Evolutionary conservation across 2,888 invertebrate genomes (phyloP).

Genomic region (Polyommatus iphigenia): DNA sequence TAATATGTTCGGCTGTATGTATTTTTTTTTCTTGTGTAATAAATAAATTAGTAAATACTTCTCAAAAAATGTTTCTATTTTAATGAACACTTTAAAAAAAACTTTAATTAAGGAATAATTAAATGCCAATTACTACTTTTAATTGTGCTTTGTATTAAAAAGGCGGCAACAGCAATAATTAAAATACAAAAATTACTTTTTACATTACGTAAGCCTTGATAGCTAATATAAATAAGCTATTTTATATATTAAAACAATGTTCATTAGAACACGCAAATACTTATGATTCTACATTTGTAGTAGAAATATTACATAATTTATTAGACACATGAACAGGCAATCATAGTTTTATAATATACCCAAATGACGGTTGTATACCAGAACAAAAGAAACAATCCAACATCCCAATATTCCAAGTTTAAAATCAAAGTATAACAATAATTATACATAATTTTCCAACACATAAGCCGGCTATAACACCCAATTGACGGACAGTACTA

Average conservation of each 20-base stretch:
- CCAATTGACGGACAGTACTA: neutral
- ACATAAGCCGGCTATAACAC: neutral
- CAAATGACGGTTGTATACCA: neutral
- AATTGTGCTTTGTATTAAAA: neutral
- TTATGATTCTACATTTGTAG: neutral
- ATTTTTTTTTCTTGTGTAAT: too few species aligned
- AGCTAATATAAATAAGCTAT: too few species aligned
- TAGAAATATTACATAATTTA: neutral
- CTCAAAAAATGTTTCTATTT: too few species aligned
- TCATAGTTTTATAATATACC: too few species aligned
- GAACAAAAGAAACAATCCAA: neutral
- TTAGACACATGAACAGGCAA: neutral
- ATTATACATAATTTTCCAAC: neutral
- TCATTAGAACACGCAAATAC: neutral
- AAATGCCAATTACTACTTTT: neutral
- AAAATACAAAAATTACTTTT: neutral
- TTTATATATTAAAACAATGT: neutral
- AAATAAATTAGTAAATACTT: too few species aligned
- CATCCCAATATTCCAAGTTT: neutral
- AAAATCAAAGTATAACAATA: neutral
- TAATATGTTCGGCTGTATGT: too few species aligned
- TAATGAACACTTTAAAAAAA: too few species aligned
- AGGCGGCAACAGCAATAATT: neutral
- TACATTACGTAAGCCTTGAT: neutral
- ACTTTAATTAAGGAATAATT: neutral